Percentiles rank a stretch among this genome's conserved stretches.
Conservation (phyloP, 2,113 vertebrate genomes). For the Arvicanthis niloticus region DNA sequence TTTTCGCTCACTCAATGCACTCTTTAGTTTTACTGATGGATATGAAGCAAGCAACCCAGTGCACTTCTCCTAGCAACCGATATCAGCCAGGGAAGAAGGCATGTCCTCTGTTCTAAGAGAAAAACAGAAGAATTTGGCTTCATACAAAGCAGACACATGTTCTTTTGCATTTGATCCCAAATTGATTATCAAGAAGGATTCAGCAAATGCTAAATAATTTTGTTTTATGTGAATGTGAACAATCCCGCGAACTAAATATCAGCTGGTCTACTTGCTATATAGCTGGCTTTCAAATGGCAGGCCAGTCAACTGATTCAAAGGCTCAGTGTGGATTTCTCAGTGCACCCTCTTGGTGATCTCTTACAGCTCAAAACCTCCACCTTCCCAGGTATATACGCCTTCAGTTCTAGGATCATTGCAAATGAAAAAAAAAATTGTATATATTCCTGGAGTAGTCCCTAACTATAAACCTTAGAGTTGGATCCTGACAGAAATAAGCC, state of each 20-base stretch:
- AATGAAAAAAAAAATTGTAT: background rate
- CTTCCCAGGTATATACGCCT: background rate
- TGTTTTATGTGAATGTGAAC: slow-evolving; percentile 80
- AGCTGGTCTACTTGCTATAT: slow-evolving; percentile 70
- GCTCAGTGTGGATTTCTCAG: slow-evolving; percentile 56
- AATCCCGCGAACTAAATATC: slow-evolving; percentile 81
- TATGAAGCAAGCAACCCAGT: slow-evolving; percentile 81
- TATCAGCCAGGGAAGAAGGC: slow-evolving; percentile 82
- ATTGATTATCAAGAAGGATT: slow-evolving; percentile 84
- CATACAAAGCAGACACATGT: slow-evolving; percentile 88
- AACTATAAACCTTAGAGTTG: slow-evolving; percentile 37
- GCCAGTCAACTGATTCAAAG: slow-evolving; percentile 47
- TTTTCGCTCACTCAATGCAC: slow-evolving; percentile 86
- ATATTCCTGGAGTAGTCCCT: background rate
- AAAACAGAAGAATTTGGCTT: slow-evolving; percentile 84
- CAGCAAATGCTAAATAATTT: slow-evolving; percentile 83
- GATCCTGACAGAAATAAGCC: background rate
- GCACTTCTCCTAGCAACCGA: slow-evolving; percentile 90
- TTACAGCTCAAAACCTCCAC: background rate
- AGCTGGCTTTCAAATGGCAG: slow-evolving; percentile 63
- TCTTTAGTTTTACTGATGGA: slow-evolving; percentile 90
- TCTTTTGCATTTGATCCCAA: slow-evolving; percentile 84
- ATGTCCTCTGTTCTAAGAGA: slow-evolving; percentile 82
- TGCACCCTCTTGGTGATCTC: background rate
- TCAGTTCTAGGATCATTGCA: background rate